Evolutionary conservation across 37 sponge, comb jelly and placozoan genomes (phyloP).

Genomic region (Sycon ciliatum): DNA sequence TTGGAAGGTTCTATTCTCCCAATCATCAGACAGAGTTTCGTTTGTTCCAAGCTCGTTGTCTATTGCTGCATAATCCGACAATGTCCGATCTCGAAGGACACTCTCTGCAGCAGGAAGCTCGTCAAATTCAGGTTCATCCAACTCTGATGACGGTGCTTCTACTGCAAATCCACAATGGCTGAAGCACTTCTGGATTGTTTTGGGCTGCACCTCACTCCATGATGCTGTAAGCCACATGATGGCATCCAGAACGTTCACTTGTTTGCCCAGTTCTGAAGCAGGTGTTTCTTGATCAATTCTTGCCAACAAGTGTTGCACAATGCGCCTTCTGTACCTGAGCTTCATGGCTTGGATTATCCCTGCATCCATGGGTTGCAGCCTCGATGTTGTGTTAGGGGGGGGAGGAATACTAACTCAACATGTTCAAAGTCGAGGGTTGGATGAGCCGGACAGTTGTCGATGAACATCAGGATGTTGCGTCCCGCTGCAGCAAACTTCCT

Average conservation of each 20-base stretch:
- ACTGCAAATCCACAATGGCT: background rate
- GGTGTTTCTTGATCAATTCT: background rate
- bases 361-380: background rate
- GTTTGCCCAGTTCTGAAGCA: background rate
- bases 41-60: too few species aligned
- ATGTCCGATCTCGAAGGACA: too few species aligned
- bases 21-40: too few species aligned
- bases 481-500: background rate
- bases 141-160: too few species aligned
- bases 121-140: too few species aligned
- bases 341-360: constrained; percentile 10
- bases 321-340: background rate
- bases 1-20: too few species aligned
- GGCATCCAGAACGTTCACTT: constrained; percentile 12
- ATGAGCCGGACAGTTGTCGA: constrained; percentile 12
- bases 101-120: too few species aligned
- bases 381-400: constrained; percentile 13
- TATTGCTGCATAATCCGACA: too few species aligned
- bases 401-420: background rate
- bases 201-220: background rate
- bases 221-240: background rate
- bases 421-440: background rate
- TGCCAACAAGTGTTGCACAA: background rate
- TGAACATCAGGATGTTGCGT: background rate
- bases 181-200: background rate